A percentile compares a stretch with the other conserved stretches of the same genome.
These are phyloP conservation scores for Synanthedon vespiformis DNA, from an alignment of 2,888 invertebrate species.

Conservation along the genomic window DNA sequence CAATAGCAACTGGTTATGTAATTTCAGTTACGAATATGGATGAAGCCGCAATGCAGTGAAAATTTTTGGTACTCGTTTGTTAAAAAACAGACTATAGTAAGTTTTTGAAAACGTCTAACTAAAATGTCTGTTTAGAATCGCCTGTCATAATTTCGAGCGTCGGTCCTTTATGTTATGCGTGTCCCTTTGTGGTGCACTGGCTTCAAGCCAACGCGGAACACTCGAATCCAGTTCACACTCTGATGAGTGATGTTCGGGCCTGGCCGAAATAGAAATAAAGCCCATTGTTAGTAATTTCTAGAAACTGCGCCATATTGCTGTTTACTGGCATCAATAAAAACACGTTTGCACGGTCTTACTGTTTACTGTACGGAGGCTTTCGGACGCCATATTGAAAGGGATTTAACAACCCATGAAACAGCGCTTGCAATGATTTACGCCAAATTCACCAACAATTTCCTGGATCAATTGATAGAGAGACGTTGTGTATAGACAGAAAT, in stretches of 20 bases:
- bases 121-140: constrained; percentile 1
- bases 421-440: too few species aligned
- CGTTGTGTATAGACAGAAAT: too few species aligned
- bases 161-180: constrained; percentile 34
- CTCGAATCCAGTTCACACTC: neutral
- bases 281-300: neutral
- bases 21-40: too few species aligned
- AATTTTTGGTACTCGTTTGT: too few species aligned
- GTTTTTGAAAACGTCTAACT: too few species aligned
- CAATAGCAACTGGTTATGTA: too few species aligned
- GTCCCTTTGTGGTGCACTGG: constrained; percentile 45
- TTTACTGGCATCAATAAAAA: neutral
- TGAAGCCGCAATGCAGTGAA: too few species aligned
- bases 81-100: too few species aligned
- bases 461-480: too few species aligned
- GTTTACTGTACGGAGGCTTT: neutral
- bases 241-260: neutral
- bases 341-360: neutral
- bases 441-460: too few species aligned
- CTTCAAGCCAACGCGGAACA: constrained; percentile 46
- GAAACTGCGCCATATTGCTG: neutral
- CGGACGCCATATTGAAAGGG: too few species aligned
- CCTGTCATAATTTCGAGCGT: constrained; percentile 26
- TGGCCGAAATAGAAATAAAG: neutral
- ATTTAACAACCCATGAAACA: too few species aligned